Base-by-base conservation (phyloP, 2,113 vertebrate species). In the Pleuronectes platessa region DNA sequence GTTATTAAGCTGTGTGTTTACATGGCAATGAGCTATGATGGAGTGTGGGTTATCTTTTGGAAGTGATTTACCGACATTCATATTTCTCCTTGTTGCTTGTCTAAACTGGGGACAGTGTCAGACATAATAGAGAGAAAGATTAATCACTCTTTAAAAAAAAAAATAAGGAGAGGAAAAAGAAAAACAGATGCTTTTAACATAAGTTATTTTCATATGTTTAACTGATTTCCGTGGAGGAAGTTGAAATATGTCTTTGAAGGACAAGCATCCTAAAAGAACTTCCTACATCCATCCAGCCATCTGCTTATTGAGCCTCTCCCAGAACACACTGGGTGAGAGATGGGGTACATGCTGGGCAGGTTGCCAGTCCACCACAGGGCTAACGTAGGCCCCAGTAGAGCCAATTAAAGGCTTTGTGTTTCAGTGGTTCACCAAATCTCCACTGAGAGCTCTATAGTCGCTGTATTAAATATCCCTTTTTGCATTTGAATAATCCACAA, bases 401-500 rank as follows among this genome's bases (percentile, higher is more conserved):
- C 66, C 69, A 82, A 81, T 87, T 81, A 71, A 81, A 81, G 51
- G 62, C 65, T 68, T 27, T 60, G 62, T 69, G 24, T 80, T 85
- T 81, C 72, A 81, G 55, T 49, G 45, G 66, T 78, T 78, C 45
- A 59, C 23, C 47, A 55, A 68, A 60, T 21, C 56, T 77, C 65
- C n/a, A 54, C 47, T 54, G 59, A 82, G 42, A 63, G 68, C 37
- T 18, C 1, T 2, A n/a, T n/a, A 64, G 51, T 27, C 37, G 26
- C 21, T 53, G 20, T 61, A 68, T 58, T 63, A 63, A 61, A 51
- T 47, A 6, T 73, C 55, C 12, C 14, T 45, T 42, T 73, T 65
- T 60, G 18, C 51, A 64, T 78, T 60, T 79, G 64, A 62, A 81
- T 63, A 76, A 66, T 61, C 2, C 37, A n/a, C 18, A 62, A 37